phyloP scores from a whole-genome alignment of 2,113 vertebrate genomes.

The Microtus ochrogaster region DNA sequence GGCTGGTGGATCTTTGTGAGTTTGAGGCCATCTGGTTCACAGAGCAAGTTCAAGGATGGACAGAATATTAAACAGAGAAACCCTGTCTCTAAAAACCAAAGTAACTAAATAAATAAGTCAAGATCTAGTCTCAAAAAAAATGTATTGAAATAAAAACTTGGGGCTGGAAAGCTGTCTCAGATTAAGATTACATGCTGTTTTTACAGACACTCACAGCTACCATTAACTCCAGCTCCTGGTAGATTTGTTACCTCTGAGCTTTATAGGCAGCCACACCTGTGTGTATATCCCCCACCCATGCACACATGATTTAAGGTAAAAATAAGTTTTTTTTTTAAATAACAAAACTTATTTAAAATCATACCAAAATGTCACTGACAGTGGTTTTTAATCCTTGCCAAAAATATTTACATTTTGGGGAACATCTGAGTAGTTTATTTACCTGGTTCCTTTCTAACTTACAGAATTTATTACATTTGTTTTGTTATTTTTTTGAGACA shows the following conservation, averaged over 20 bases:
- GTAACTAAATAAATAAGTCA: not conserved
- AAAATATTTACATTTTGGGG: conserved; percentile 27
- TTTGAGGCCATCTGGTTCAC: no score
- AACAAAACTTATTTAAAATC: conserved; percentile 12
- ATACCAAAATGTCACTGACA: not conserved
- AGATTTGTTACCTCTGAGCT: not conserved
- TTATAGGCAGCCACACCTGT: not conserved
- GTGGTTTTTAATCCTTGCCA: not conserved
- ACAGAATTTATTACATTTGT: not conserved
- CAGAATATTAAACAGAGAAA: not conserved
- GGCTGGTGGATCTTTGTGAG: no score
- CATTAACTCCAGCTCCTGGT: not conserved
- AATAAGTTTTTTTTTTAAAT: not conserved
- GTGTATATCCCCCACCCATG: not conserved
- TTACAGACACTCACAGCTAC: not conserved
- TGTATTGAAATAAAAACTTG: not conserved
- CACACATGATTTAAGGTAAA: not conserved
- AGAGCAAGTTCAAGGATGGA: not conserved
- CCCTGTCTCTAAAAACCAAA: not conserved
- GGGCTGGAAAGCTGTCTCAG: not conserved
- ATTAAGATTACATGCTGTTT: not conserved
- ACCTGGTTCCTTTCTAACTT: not conserved
- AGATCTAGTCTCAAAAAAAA: conserved; percentile 18
- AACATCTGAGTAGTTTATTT: not conserved
- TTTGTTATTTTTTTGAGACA: not conserved